Percentiles rank a stretch among this genome's conserved stretches.
Conservation (phyloP, 2,888 invertebrate genomes). For the Isoperla grammatica region DNA sequence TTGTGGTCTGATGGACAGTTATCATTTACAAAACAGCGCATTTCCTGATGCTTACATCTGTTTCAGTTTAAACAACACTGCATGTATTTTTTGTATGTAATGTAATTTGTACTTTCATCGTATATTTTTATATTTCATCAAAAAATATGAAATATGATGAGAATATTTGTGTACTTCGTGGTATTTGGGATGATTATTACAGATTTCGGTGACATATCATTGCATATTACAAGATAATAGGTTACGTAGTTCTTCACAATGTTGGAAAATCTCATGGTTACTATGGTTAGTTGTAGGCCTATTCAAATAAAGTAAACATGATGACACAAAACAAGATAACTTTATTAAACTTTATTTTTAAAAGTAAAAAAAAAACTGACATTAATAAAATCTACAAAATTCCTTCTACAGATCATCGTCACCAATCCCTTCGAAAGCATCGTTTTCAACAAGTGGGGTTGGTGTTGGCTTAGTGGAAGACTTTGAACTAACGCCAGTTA, state of each 20-base stretch:
- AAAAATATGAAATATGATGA: too few relatives aligned
- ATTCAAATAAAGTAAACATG: too few relatives aligned
- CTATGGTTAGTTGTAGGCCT: too few relatives aligned
- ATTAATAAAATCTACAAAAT: not conserved
- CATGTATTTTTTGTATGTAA: too few relatives aligned
- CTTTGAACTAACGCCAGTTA: conserved; percentile 43
- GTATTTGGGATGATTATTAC: too few relatives aligned
- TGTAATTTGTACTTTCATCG: not conserved
- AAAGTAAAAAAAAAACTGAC: not conserved
- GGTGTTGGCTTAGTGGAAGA: conserved; percentile 32
- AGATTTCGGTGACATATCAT: not conserved
- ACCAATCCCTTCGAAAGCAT: conserved; percentile 91
- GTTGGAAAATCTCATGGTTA: too few relatives aligned
- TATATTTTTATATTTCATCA: not conserved
- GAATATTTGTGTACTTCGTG: too few relatives aligned
- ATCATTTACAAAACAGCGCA: too few relatives aligned
- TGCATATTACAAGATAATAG: not conserved
- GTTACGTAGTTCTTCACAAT: too few relatives aligned
- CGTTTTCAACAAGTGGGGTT: conserved; percentile 67
- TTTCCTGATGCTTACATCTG: too few relatives aligned
- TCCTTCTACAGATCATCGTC: conserved; percentile 68
- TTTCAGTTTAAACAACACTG: too few relatives aligned
- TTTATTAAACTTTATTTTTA: conserved; percentile 18
- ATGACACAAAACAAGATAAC: not conserved
- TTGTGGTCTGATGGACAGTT: too few relatives aligned